Evolutionary conservation across 2,797 vertebrate species (phyloP).

Genomic region (Rhinophrynus dorsalis): DNA sequence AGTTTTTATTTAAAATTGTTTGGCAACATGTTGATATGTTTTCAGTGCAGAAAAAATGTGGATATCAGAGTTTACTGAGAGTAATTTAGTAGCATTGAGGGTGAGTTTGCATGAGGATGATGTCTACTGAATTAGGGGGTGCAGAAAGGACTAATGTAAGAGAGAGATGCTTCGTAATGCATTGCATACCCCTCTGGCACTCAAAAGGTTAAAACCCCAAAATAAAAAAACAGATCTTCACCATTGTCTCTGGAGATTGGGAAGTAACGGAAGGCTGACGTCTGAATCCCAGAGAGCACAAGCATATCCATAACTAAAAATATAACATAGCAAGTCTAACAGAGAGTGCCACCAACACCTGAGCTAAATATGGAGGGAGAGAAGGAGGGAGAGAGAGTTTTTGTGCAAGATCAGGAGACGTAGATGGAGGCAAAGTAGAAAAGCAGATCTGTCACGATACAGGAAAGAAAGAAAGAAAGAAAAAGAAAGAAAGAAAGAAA

Average conservation of each 20-base stretch:
- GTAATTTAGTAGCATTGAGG: neutral
- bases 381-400: neutral
- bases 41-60: neutral
- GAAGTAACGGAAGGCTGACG: neutral
- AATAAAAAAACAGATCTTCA: neutral
- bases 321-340: conserved; percentile 20
- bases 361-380: conserved; percentile 8
- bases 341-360: conserved; percentile 26
- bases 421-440: neutral
- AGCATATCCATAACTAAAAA: conserved; percentile 24
- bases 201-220: too few relatives aligned
- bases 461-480: neutral
- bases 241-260: neutral
- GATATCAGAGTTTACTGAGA: neutral
- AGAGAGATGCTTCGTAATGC: too few relatives aligned
- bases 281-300: conserved; percentile 6
- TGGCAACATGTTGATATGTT: neutral
- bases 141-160: too few relatives aligned
- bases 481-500: neutral
- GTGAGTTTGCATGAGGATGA: neutral
- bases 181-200: too few relatives aligned
- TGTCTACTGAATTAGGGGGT: too few relatives aligned
- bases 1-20: neutral
- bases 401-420: neutral
- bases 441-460: neutral